Conservation (phyloP, 1,140 invertebrate species). For the Papilio polytes region DNA sequence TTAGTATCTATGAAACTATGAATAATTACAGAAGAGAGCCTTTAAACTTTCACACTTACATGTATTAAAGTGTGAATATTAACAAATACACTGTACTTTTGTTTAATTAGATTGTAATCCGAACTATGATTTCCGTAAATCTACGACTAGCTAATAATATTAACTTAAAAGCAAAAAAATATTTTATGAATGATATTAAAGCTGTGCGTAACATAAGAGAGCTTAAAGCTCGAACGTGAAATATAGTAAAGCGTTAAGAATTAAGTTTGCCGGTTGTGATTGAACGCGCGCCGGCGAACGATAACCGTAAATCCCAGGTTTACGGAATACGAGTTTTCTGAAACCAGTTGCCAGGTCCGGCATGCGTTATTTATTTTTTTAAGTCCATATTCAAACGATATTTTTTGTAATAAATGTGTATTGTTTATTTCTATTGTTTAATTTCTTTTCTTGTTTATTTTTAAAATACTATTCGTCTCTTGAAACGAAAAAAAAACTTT, state of each 20-base stretch:
- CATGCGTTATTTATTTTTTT: slow-evolving; percentile 36
- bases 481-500: too few relatives aligned
- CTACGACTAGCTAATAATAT: too few relatives aligned
- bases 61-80: too few relatives aligned
- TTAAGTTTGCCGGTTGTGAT: slow-evolving; percentile 78
- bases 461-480: neutral
- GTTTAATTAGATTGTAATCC: too few relatives aligned
- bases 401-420: neutral
- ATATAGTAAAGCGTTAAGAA: slow-evolving; percentile 59
- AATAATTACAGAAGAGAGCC: too few relatives aligned
- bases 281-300: slow-evolving; percentile 74
- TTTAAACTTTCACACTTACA: too few relatives aligned
- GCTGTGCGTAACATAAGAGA: neutral
- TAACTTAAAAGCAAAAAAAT: neutral
- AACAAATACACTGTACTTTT: too few relatives aligned
- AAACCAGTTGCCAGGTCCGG: slow-evolving; percentile 54
- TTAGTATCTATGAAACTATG: too few relatives aligned
- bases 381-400: slow-evolving; percentile 8
- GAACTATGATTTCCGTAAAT: too few relatives aligned
- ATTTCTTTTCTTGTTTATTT: neutral
- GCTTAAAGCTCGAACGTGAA: slow-evolving; percentile 29
- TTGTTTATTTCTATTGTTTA: too few relatives aligned
- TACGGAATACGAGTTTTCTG: slow-evolving; percentile 51
- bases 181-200: neutral
- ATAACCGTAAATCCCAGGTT: slow-evolving; percentile 80